Evolutionary conservation across 2,113 vertebrate genomes (phyloP), one percentile per base, ranked within the genome.

Genomic region (Hepsetus odoe): DNA sequence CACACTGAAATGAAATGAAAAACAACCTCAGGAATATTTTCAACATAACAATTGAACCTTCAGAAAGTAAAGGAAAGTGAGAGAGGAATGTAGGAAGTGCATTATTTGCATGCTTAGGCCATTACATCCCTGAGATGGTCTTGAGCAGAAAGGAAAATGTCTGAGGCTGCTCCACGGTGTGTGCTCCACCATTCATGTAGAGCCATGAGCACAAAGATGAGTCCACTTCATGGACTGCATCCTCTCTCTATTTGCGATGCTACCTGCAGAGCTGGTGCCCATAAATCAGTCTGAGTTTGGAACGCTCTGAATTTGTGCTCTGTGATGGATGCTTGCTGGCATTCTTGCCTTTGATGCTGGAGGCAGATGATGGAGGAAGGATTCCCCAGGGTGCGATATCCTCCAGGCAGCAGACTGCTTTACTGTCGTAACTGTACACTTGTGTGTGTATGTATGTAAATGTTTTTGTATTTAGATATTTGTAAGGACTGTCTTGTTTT

Each of bases 261-360:
- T 80, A 80, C 79, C 79, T 80, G 78, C 65, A 74, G 65, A 68
- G 72, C 35, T 12, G 53, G 28, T 59, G 20, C 18, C 53, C 40
- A 80, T 80, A 70, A 80, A 80, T 80, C 79, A 80, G 72, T 75
- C 72, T 75, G 56, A 44, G 53, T 69, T 61, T 70, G 30, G 40
- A 77, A 42, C 5, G 55, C 64, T 55, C 44, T 61, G 72, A 70
- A 55, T 80, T 46, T 10, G 22, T 14, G 24, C 55, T 53, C 33
- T 53, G 32, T 81, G 73, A 81, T 81, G 58, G 28, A 81, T 81
- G 35, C 56, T 56, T 12, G 35, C 67, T 81, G 74, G 67, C 49
- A 67, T 73, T 65, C 58, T 26, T 33, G 1, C 18, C 80, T 76
- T 81, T 81, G 74, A 81, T 81, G 58, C 72, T 9, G 24, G 46